Base-by-base conservation (phyloP, 1,140 invertebrate genomes). In the Sarcophaga bullata region DNA sequence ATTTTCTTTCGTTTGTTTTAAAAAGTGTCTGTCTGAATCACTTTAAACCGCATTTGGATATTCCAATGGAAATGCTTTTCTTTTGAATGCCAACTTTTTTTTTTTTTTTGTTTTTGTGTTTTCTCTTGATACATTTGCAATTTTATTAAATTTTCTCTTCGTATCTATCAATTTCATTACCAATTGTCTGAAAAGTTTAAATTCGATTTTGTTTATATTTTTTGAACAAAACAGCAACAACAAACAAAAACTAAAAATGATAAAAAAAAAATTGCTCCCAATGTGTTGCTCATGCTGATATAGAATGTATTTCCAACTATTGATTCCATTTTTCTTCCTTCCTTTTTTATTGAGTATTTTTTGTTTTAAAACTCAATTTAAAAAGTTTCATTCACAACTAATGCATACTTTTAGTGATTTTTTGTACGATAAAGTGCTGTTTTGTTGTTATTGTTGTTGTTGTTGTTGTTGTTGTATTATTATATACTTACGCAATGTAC, bases 401-500 rank as follows among this genome's bases (percentile, higher is more conserved):
- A 8, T 68, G 62, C 62, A 68, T 68, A 25, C 17, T 68, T 68
- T 68, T 48, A 48, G 73, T 8, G 73, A 48, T 9, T 76, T 76
- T 25, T 5, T 37, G 8, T 50, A 13, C 13, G 73, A 37, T 37
- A 37, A 37, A 37, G 25, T 37, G 25, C 62, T 46, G 62, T 58
- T 81, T 83, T n/a, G 10, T 52, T 6, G 8, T 52, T 10, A 6
- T 52, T 52, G 8, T 52, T 52, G 13, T 52, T 52, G 10, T 52
- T 6, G 8, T 52, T 10, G 50, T 52, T 52, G 8, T 52, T 52
- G 13, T 52, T 52, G 50, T 10, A 52, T 52, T 37, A 37, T 37
- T 7, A 37, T 47, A 81, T 86, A 94, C 95, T 96, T 93, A 99
- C 98, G 96, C 86, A 99, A 90, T 50, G 97, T 98, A 91, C 98